These are phyloP conservation scores for Bovichtus variegatus DNA, from an alignment of 2,797 vertebrate species.

Conservation along the genomic window DNA sequence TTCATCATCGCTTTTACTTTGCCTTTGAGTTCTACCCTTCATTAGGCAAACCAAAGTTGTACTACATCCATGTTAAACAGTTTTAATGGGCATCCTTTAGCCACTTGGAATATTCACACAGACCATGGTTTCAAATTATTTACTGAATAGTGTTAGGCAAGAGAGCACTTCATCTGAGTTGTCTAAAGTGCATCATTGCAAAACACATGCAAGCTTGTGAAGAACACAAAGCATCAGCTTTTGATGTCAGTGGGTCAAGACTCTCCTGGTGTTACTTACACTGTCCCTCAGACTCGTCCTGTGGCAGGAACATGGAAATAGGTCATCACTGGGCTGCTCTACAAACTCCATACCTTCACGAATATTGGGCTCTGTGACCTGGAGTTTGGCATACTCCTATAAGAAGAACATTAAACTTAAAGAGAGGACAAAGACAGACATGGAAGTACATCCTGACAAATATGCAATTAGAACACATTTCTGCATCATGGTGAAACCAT, in stretches of 20 bases:
- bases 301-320: conserved; percentile 94
- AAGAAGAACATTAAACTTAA: conserved; percentile 9
- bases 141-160: background rate
- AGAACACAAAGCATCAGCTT: background rate
- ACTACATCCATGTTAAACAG: background rate
- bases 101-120: background rate
- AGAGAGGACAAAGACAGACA: background rate
- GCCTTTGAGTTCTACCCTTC: background rate
- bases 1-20: background rate
- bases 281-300: conserved; percentile 83
- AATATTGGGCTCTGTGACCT: conserved; percentile 90
- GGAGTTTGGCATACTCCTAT: conserved; percentile 91
- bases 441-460: background rate
- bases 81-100: background rate
- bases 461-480: background rate
- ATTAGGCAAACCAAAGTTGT: background rate
- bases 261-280: background rate
- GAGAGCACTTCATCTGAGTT: background rate
- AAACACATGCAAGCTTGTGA: background rate
- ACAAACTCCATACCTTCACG: conserved; percentile 93
- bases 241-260: background rate
- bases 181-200: background rate
- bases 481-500: background rate
- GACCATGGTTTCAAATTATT: too few relatives aligned
- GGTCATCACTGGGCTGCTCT: conserved; percentile 91